These are phyloP conservation scores for Polyergus mexicanus DNA, from an alignment of 1,140 invertebrate species.

Conservation along the genomic window DNA sequence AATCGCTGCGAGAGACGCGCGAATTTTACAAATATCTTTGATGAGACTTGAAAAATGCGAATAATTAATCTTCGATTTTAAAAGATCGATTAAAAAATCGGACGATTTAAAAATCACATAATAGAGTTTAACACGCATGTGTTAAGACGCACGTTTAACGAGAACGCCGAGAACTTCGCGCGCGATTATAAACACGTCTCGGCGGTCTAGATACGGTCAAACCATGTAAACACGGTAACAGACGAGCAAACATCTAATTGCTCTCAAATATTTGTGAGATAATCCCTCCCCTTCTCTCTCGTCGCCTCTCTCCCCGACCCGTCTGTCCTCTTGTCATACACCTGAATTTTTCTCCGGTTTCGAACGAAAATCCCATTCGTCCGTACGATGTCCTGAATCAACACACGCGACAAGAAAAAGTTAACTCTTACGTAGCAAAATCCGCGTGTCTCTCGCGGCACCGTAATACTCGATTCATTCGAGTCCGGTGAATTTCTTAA, in stretches of 20 bases:
- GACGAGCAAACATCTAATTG: constrained; percentile 84
- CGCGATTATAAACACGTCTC: constrained; percentile 73
- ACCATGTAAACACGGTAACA: constrained; percentile 81
- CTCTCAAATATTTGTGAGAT: constrained; percentile 84
- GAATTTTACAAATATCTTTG: not conserved
- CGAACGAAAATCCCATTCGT: constrained; percentile 21
- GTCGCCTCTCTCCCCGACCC: not conserved
- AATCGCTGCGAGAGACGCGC: not conserved
- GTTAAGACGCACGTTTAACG: constrained; percentile 1
- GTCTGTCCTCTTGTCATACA: constrained; percentile 60
- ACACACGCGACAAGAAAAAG: constrained; percentile 4
- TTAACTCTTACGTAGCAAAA: not conserved
- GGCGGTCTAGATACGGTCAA: constrained; percentile 79
- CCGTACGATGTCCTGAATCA: constrained; percentile 29
- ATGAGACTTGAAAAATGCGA: not conserved
- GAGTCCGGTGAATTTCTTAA: not conserved
- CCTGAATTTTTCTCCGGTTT: constrained; percentile 68
- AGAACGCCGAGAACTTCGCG: constrained; percentile 22
- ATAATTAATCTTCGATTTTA: not conserved
- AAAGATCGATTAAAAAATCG: constrained; percentile 15
- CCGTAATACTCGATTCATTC: not conserved
- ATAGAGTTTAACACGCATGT: not conserved
- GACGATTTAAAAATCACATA: constrained; percentile 5
- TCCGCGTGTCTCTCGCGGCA: not conserved
- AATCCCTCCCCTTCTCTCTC: constrained; percentile 73